Conservation (phyloP, 2,888 invertebrate genomes). For the Hypercompe scribonia region DNA sequence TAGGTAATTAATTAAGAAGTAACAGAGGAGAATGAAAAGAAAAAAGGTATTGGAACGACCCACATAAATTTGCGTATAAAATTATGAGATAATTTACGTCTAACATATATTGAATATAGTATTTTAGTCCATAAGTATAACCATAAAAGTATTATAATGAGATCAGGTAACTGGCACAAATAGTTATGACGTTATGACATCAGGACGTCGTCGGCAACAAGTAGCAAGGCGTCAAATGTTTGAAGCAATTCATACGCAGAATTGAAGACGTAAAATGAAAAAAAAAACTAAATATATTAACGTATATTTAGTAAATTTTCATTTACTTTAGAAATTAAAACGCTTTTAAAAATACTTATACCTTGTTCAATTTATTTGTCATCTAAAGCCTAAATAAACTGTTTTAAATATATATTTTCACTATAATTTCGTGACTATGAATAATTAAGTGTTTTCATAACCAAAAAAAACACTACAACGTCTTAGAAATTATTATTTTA, state of each 20-base stretch:
- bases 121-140: no score
- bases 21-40: no score
- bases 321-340: neutral
- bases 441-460: neutral
- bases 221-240: neutral
- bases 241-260: neutral
- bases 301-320: neutral
- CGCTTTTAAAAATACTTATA: neutral
- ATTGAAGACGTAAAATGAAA: neutral
- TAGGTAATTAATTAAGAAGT: no score
- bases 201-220: no score
- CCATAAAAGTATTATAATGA: neutral
- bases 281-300: neutral
- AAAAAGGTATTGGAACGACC: no score
- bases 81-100: no score
- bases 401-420: neutral
- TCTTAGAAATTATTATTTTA: neutral
- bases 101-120: no score
- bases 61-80: no score
- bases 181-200: neutral
- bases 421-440: neutral
- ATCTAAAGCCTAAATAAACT: neutral
- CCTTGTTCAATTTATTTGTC: neutral
- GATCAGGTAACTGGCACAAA: neutral
- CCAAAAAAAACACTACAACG: neutral